Conservation (phyloP, 1,140 invertebrate genomes). For the Nylanderia fulva region DNA sequence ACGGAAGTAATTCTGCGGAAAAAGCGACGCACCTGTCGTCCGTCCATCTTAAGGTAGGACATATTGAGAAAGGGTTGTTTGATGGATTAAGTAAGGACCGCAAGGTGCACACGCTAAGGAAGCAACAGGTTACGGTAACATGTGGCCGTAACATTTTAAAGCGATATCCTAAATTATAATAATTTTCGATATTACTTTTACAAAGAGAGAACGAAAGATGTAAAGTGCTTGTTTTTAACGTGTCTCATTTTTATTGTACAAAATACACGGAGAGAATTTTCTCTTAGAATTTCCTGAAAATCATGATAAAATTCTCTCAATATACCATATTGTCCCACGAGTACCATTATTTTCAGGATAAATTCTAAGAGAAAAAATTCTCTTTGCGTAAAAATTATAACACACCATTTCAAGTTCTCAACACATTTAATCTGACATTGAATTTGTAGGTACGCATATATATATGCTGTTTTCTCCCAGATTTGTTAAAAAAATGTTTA, state of each 20-base stretch:
- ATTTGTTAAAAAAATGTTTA: background rate
- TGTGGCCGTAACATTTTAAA: conserved; percentile 36
- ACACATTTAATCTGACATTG: no score
- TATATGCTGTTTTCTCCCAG: background rate
- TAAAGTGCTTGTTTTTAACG: background rate
- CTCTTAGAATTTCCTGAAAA: no score
- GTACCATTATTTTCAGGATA: no score
- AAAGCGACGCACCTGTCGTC: conserved; percentile 61
- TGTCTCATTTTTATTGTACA: background rate
- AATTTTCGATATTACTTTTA: conserved; percentile 9
- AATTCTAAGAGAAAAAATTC: no score
- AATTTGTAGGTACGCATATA: no score
- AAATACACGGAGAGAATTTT: no score
- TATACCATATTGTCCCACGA: no score
- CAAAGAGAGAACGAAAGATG: background rate
- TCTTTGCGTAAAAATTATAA: no score
- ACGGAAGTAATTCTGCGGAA: conserved; percentile 29
- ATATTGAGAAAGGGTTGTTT: conserved; percentile 38
- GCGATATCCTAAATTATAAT: background rate
- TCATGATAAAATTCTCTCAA: no score
- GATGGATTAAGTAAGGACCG: conserved; percentile 53
- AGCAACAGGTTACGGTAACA: conserved; percentile 67
- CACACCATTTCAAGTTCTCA: no score
- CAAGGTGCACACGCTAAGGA: conserved; percentile 46
- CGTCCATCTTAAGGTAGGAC: conserved; percentile 60